Conservation (phyloP, 2,888 invertebrate genomes). For the Trissonchulus latispiculum region DNA sequence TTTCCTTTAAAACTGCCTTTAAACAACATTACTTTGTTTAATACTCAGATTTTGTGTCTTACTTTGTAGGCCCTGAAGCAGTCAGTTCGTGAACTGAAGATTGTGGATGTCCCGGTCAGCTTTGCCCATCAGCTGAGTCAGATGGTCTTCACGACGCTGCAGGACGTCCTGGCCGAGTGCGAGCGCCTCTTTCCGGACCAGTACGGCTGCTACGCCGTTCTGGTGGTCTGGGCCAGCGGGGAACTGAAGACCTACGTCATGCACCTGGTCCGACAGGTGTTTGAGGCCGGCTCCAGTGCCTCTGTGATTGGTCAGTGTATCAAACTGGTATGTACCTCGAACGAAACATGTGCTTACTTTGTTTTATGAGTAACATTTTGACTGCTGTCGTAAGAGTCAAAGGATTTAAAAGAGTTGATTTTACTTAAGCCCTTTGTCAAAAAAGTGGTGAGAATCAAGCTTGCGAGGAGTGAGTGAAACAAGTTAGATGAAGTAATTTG, state of each 20-base stretch:
- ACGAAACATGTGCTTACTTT: too few species aligned
- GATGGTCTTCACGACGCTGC: constrained; percentile 68
- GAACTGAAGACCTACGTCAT: constrained; percentile 36
- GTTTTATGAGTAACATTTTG: too few species aligned
- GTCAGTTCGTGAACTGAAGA: constrained; percentile 62
- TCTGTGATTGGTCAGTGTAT: constrained; percentile 22
- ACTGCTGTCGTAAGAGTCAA: too few species aligned
- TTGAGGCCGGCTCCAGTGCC: constrained; percentile 27
- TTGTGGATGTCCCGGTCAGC: constrained; percentile 60
- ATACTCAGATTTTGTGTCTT: too few species aligned
- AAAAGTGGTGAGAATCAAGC: too few species aligned
- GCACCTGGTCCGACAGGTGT: constrained; percentile 37
- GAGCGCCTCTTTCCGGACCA: constrained; percentile 11
- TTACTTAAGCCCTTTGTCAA: too few species aligned
- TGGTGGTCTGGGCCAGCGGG: constrained; percentile 26
- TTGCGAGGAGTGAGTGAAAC: too few species aligned
- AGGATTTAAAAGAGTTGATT: too few species aligned
- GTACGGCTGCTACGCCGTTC: constrained; percentile 22
- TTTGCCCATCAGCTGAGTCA: constrained; percentile 70
- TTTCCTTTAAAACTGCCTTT: too few species aligned
- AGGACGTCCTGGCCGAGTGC: constrained; percentile 19
- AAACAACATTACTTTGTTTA: too few species aligned
- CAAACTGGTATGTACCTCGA: not conserved
- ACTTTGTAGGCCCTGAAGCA: constrained; percentile 54
- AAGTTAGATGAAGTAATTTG: too few species aligned